Conservation (phyloP, 2,797 vertebrate genomes). For the Diplodus sargus region DNA sequence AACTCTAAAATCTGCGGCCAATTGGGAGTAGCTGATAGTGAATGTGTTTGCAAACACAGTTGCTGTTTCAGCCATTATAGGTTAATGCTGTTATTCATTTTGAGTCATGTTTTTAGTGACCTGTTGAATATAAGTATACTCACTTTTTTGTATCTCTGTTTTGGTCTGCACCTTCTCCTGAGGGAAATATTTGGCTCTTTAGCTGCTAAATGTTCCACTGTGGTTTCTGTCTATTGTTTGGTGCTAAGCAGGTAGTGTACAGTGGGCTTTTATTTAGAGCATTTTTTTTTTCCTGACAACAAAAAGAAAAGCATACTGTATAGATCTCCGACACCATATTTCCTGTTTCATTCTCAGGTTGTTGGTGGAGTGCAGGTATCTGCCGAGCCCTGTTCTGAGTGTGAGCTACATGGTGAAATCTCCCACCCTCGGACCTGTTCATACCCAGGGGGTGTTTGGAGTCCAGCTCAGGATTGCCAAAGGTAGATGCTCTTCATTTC, state of each 20-base stretch:
- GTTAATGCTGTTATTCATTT: neutral
- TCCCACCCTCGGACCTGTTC: slow-evolving; percentile 79
- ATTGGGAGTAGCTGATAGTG: neutral
- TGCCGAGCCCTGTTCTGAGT: slow-evolving; percentile 69
- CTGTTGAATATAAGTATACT: neutral
- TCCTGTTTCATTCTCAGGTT: slow-evolving; percentile 67
- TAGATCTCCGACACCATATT: neutral
- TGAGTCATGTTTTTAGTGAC: neutral
- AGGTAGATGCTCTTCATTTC: slow-evolving; percentile 63
- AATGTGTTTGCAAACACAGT: neutral
- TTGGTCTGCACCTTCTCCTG: neutral
- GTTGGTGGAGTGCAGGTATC: slow-evolving; percentile 84
- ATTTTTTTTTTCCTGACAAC: neutral
- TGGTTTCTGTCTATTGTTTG: neutral
- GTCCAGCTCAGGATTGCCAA: slow-evolving; percentile 86
- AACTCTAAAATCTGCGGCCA: neutral
- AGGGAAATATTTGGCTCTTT: neutral
- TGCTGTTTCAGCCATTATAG: no score
- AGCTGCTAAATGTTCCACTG: neutral
- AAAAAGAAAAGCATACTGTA: neutral
- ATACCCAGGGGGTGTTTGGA: slow-evolving; percentile 81
- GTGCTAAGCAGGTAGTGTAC: neutral
- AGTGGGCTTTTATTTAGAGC: neutral
- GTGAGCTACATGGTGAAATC: slow-evolving; percentile 85
- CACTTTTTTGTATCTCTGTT: neutral